Evolutionary conservation across 1,140 invertebrate species (phyloP).

Genomic region (Ladona fulva): DNA sequence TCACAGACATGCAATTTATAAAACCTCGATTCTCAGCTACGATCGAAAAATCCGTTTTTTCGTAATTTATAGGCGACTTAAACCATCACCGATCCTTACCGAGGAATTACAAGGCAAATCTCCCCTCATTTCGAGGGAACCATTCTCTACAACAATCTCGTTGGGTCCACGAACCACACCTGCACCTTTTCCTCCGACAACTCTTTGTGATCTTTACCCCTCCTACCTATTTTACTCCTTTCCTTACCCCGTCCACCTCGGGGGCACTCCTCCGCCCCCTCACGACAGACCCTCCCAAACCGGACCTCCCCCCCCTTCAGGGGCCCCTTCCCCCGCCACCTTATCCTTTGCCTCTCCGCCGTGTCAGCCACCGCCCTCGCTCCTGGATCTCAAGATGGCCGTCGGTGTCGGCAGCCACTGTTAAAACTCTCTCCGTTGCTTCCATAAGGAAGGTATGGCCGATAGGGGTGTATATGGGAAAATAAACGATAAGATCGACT

Average conservation of each 20-base stretch:
- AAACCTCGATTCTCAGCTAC: background rate
- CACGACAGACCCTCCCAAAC: background rate
- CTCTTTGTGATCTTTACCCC: background rate
- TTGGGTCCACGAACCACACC: background rate
- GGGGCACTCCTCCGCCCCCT: background rate
- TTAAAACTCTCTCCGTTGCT: background rate
- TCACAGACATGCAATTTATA: background rate
- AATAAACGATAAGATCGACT: no score
- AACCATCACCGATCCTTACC: background rate
- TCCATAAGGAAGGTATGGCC: background rate
- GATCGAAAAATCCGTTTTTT: background rate
- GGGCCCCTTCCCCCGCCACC: background rate
- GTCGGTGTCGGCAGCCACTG: background rate
- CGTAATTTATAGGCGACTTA: background rate
- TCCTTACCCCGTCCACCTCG: background rate
- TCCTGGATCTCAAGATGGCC: conserved; percentile 6
- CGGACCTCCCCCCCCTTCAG: background rate
- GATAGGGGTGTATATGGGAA: background rate
- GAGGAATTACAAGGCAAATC: background rate
- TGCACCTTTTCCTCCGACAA: background rate
- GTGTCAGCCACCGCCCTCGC: background rate
- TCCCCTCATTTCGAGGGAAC: background rate
- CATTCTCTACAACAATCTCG: background rate
- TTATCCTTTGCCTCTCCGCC: background rate
- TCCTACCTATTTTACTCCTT: background rate